Base-by-base conservation (phyloP, 2,113 vertebrate genomes). In the Empidonax traillii region DNA sequence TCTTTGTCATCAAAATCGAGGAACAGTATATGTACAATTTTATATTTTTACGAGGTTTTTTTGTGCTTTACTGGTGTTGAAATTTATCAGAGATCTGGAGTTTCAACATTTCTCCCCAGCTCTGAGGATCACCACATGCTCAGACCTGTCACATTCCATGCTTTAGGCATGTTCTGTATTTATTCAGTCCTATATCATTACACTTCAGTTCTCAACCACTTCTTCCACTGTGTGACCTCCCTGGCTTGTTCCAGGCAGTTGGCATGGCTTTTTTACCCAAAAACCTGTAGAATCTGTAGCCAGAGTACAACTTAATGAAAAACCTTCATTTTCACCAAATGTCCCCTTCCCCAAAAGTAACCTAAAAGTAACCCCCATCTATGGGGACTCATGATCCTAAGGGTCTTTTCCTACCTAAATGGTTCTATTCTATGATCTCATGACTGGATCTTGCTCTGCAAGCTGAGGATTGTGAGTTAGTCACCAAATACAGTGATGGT, bases 301-400 rank as follows among this genome's bases (percentile, higher is more conserved):
- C 28, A 78, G 51, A 24, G 10, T 35, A 16, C 16, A 90, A 47
- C 21, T 47, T 78, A 12, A 62, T n/a, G 18, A 14, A 67, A 71
- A 71, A 69, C 1, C 17, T 69, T 73, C 58, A 63, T 6, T 20
- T 94, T 76, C 14, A 67, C 6, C 12, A 55, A 69, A 49, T 74
- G 31, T 6, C 8, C 22, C 24, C 14, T 73, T 86, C 58, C 14
- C 59, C 80, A n/a, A 15, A 76, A 17, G 37, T 53, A 35, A 31
- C 25, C 28, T 52, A 25, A 61, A 58, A 27, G 37, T 37, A 52
- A 16, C 5, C 15, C 11, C 3, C 20, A 30, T 31, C 43, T 51
- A 6, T 6, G 4, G 13, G 4, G 5, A 59, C 3, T 18, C 1
- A 0, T 47, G 12, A 27, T 46, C 27, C 59, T 35, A 52, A 47